Percentiles rank a stretch among this genome's conserved stretches.
Conservation (phyloP, 2,888 invertebrate genomes). For the Lasioglossum figueresi region DNA sequence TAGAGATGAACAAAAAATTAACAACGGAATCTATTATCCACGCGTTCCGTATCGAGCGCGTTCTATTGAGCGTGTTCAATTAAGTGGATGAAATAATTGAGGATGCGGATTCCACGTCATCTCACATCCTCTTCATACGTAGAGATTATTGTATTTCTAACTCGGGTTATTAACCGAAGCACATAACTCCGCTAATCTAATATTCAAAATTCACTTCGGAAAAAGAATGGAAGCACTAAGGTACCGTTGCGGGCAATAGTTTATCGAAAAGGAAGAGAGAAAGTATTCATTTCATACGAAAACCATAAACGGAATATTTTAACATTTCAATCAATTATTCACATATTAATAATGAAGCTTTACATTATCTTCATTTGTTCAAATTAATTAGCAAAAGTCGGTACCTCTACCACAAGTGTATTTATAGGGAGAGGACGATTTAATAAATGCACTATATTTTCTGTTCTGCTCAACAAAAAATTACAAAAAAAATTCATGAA, state of each 20-base stretch:
- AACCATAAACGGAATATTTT: not conserved
- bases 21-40: not conserved
- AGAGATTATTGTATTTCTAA: not conserved
- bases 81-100: not conserved
- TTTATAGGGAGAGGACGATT: too few species aligned
- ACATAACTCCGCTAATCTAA: not conserved
- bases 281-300: too few species aligned
- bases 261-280: too few species aligned
- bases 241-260: not conserved
- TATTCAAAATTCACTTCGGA: not conserved
- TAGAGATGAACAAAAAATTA: not conserved
- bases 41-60: not conserved
- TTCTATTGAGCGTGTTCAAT: not conserved
- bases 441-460: too few species aligned
- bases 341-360: not conserved
- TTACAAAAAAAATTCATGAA: too few species aligned
- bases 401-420: too few species aligned
- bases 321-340: not conserved
- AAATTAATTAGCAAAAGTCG: too few species aligned
- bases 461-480: too few species aligned
- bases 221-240: not conserved
- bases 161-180: not conserved
- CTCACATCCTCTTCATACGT: not conserved
- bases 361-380: too few species aligned
- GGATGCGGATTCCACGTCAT: not conserved